Conservation (phyloP, 2,113 vertebrate genomes). For the Planiliza haematocheilus region DNA sequence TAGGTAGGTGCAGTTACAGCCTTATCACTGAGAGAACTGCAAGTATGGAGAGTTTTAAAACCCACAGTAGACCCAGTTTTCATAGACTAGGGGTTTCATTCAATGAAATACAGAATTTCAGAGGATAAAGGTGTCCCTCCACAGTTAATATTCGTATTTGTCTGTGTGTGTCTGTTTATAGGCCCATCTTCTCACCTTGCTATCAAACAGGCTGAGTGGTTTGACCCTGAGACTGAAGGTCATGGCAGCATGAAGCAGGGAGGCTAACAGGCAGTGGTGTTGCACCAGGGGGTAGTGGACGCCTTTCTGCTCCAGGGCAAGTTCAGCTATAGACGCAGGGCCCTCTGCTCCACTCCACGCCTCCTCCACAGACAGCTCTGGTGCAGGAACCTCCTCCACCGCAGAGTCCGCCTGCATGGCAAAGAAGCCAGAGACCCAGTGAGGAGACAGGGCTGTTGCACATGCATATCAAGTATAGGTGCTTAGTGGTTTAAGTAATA, state of each 20-base stretch:
- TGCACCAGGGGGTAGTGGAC: slow-evolving; percentile 94
- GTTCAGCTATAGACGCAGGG: slow-evolving; percentile 90
- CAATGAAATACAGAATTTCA: too few relatives aligned
- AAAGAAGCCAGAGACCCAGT: too few relatives aligned
- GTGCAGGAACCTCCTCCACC: slow-evolving; percentile 87
- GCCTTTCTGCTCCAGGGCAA: slow-evolving; percentile 93
- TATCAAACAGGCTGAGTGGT: slow-evolving; percentile 93
- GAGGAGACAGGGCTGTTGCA: background rate
- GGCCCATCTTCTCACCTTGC: slow-evolving; percentile 84
- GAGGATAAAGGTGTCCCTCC: background rate
- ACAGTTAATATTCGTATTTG: background rate
- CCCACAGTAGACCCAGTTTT: too few relatives aligned
- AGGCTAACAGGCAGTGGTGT: slow-evolving; percentile 92
- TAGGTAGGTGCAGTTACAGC: too few relatives aligned
- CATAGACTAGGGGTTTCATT: too few relatives aligned
- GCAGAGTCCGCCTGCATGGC: slow-evolving; percentile 87
- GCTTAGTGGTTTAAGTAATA: slow-evolving; percentile 24
- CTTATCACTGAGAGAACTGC: too few relatives aligned
- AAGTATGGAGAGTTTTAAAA: too few relatives aligned
- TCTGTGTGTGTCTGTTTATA: background rate
- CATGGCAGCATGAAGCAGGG: slow-evolving; percentile 87
- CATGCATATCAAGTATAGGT: background rate
- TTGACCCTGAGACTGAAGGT: slow-evolving; percentile 91
- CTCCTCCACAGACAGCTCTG: slow-evolving; percentile 90
- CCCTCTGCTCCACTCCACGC: slow-evolving; percentile 90